A percentile compares a stretch with the other conserved stretches of the same genome.
Evolutionary conservation across 1,140 invertebrate species (phyloP).

Genomic region (Diprion similis): DNA sequence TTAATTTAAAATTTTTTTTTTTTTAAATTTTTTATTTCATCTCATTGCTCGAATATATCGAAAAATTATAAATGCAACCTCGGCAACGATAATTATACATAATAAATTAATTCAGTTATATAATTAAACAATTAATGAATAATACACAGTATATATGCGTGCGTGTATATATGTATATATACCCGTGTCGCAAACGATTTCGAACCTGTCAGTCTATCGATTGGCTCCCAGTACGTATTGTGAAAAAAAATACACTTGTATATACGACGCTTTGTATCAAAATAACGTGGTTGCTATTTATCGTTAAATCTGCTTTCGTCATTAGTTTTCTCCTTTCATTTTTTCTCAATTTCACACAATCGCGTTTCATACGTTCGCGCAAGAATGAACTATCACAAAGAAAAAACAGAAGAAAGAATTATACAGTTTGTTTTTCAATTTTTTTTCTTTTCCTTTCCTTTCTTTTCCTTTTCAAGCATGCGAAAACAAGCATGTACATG

Average conservation of each 20-base stretch:
- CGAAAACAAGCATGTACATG: constrained; percentile 27
- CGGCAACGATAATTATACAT: too few species aligned
- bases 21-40: neutral
- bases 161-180: too few species aligned
- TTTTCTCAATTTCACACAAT: constrained; percentile 27
- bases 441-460: constrained; percentile 25
- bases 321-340: constrained; percentile 9
- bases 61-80: too few species aligned
- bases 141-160: neutral
- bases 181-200: constrained; percentile 40
- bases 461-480: constrained; percentile 17
- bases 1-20: neutral
- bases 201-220: constrained; percentile 46
- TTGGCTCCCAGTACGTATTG: constrained; percentile 49
- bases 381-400: constrained; percentile 47
- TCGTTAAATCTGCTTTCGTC: neutral
- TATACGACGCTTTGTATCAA: constrained; percentile 20
- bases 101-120: neutral
- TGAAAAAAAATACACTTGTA: constrained; percentile 8
- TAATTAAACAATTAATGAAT: neutral
- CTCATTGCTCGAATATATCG: too few species aligned
- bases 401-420: constrained; percentile 51
- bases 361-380: constrained; percentile 18
- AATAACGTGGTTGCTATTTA: neutral
- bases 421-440: constrained; percentile 31